Conservation (phyloP, 1,140 invertebrate genomes). For the Drosophila subpulchrella region DNA sequence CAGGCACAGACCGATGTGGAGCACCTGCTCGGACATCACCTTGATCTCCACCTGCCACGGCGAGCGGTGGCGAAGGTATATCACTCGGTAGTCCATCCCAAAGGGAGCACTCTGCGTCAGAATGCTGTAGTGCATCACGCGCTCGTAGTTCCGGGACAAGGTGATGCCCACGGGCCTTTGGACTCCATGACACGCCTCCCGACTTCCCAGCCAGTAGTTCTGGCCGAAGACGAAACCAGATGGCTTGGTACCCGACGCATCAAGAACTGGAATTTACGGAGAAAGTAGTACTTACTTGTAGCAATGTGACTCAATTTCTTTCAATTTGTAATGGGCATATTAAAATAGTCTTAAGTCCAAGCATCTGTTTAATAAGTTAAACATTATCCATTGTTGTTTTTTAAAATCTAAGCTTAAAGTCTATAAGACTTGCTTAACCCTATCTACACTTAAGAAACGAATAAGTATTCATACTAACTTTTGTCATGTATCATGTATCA, state of each 20-base stretch:
- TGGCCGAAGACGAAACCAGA: conserved; percentile 82
- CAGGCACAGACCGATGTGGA: conserved; percentile 82
- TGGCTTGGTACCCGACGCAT: conserved; percentile 75
- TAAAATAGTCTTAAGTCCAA: not conserved
- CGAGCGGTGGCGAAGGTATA: conserved; percentile 76
- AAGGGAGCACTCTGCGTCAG: conserved; percentile 75
- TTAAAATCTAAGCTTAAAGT: no score
- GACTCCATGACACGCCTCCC: conserved; percentile 62
- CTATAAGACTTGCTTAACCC: no score
- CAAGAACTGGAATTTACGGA: conserved; percentile 55
- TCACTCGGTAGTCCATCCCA: conserved; percentile 74
- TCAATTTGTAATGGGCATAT: no score
- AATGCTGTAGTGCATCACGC: conserved; percentile 73
- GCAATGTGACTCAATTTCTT: no score
- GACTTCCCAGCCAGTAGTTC: conserved; percentile 83
- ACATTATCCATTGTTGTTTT: no score
- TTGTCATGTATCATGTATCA: no score
- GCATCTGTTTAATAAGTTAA: no score
- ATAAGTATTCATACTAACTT: no score
- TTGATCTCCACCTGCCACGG: conserved; percentile 84
- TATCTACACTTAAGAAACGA: no score
- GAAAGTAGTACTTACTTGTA: no score
- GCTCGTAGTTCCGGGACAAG: conserved; percentile 68
- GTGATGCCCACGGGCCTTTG: conserved; percentile 67
- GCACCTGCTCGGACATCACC: conserved; percentile 75